These are phyloP conservation scores for Drosophila parabipectinata DNA, from an alignment of 1,140 invertebrate genomes.

Conservation along the genomic window DNA sequence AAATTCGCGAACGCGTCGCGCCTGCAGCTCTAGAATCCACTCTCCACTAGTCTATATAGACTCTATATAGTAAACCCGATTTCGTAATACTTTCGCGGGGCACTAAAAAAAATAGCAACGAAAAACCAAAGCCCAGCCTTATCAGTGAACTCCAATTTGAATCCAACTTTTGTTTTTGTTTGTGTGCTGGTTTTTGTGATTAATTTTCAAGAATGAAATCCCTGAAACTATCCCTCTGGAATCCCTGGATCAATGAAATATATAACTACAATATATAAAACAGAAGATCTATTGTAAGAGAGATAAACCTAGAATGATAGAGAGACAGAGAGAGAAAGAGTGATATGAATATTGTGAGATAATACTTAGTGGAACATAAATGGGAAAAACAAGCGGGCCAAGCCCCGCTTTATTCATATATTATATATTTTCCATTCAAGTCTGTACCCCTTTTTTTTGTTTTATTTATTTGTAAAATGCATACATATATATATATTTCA, in stretches of 20 bases:
- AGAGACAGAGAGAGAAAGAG: conserved; percentile 4
- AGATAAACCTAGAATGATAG: not conserved
- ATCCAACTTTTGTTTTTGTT: conserved; percentile 21
- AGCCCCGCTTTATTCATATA: conserved; percentile 41
- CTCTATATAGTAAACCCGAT: conserved; percentile 10
- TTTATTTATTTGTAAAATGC: not conserved
- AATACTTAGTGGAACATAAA: conserved; percentile 9
- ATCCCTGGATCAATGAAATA: not conserved
- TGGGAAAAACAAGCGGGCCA: conserved; percentile 34
- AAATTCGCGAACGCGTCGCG: conserved; percentile 81
- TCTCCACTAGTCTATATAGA: not conserved
- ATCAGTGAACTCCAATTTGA: conserved; percentile 13
- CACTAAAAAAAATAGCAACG: not conserved
- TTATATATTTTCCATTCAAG: not conserved
- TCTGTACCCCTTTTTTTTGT: not conserved
- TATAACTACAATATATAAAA: not conserved
- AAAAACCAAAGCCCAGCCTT: conserved; percentile 1
- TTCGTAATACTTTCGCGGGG: conserved; percentile 10
- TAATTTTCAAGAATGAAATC: not conserved
- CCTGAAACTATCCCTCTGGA: not conserved
- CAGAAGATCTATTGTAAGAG: conserved; percentile 1
- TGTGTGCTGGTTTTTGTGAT: not conserved
- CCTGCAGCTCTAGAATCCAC: conserved; percentile 40
- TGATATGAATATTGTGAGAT: conserved; percentile 23
- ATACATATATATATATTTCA: conserved; percentile 9